These are phyloP conservation scores for Rana temporaria DNA, from an alignment of 2,113 vertebrate genomes.

Conservation along the genomic window DNA sequence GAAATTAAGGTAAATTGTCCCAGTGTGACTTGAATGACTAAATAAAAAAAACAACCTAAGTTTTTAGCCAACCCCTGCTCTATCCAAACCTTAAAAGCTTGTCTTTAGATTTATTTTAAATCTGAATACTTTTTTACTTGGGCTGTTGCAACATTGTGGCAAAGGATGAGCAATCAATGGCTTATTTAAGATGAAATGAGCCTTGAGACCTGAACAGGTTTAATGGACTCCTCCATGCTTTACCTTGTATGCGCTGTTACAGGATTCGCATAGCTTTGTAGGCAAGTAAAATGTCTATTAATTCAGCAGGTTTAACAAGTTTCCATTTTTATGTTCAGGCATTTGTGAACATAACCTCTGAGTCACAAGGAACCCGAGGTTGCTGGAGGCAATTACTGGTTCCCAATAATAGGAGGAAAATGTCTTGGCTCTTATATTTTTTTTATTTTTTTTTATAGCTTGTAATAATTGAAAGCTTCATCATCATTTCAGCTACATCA, in stretches of 20 bases:
- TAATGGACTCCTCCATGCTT: not conserved
- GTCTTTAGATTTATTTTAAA: no score
- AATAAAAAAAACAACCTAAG: no score
- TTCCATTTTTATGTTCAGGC: slow-evolving; percentile 24
- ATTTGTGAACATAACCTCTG: slow-evolving; percentile 29
- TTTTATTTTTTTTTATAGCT: slow-evolving; percentile 26
- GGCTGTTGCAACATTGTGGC: no score
- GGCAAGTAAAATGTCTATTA: slow-evolving; percentile 36
- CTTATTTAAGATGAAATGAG: no score
- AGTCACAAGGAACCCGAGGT: slow-evolving; percentile 29
- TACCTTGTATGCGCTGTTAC: not conserved
- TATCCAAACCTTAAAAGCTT: no score
- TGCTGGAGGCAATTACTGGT: slow-evolving; percentile 46
- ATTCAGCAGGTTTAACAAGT: slow-evolving; percentile 44
- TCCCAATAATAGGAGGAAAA: slow-evolving; percentile 36
- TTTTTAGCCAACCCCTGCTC: no score
- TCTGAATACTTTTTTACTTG: no score
- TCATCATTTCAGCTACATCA: slow-evolving; percentile 44
- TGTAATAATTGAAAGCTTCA: slow-evolving; percentile 46
- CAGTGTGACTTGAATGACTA: no score
- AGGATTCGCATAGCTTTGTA: not conserved
- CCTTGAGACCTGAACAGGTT: not conserved
- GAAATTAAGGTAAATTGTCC: no score
- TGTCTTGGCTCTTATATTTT: not conserved
- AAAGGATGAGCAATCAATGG: no score